Conservation (phyloP, 2,797 vertebrate species). For the Sebastolobus alascanus region DNA sequence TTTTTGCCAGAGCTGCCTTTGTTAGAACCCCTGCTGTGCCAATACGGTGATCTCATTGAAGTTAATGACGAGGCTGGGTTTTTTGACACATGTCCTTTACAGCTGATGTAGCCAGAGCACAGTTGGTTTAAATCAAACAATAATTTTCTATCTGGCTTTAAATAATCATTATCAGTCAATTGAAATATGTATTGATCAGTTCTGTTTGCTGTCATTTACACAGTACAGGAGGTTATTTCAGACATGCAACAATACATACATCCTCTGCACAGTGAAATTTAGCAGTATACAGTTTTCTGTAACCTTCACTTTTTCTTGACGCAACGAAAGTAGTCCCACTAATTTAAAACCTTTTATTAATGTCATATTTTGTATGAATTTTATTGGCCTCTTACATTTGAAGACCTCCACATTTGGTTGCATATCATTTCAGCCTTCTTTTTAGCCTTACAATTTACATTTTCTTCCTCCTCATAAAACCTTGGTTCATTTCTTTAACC, state of each 20-base stretch:
- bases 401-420: neutral
- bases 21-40: neutral
- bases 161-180: neutral
- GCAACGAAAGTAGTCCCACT: neutral
- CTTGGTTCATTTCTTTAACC: slow-evolving; percentile 16
- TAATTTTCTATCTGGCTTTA: neutral
- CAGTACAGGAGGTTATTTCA: neutral
- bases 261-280: slow-evolving; percentile 1
- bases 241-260: neutral
- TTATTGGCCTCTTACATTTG: neutral
- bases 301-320: neutral
- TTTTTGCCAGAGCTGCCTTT: neutral
- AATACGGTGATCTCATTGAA: neutral
- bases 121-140: neutral
- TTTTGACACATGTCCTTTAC: neutral
- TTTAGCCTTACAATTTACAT: slow-evolving; percentile 5
- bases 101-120: neutral
- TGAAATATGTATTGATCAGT: neutral
- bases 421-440: slow-evolving; percentile 10
- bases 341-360: slow-evolving; percentile 21
- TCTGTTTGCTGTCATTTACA: neutral
- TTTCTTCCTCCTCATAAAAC: slow-evolving; percentile 30
- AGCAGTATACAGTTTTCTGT: neutral
- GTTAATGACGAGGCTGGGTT: neutral
- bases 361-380: neutral